phyloP scores from a whole-genome alignment of 2,113 vertebrate genomes.

The Mus pahari region DNA sequence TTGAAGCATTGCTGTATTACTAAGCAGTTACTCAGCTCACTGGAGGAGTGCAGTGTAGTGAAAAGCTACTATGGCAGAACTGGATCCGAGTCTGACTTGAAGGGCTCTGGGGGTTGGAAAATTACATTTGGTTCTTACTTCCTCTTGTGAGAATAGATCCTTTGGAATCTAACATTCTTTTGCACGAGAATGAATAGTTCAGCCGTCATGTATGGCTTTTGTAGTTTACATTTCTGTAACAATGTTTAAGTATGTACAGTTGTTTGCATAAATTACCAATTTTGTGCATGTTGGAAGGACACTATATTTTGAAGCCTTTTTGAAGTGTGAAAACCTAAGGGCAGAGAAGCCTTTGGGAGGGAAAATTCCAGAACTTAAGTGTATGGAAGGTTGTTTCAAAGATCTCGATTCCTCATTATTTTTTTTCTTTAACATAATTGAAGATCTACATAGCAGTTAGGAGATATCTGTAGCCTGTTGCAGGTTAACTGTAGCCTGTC shows the following conservation, averaged over 20 bases:
- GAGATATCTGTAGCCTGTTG: neutral
- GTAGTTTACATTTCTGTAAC: neutral
- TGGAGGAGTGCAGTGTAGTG: neutral
- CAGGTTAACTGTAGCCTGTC: neutral
- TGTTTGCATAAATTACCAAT: neutral
- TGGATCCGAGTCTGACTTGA: neutral
- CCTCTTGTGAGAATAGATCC: neutral
- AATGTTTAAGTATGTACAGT: neutral
- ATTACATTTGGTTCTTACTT: neutral
- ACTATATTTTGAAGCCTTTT: neutral
- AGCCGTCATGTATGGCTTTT: neutral
- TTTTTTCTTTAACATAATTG: neutral
- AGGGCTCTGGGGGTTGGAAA: neutral
- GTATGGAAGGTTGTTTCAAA: neutral
- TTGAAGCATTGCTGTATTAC: neutral
- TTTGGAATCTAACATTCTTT: neutral
- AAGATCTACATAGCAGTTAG: neutral
- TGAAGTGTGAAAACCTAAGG: neutral
- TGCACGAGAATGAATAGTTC: neutral
- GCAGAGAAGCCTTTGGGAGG: neutral
- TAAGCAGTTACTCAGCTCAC: neutral
- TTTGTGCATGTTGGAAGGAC: neutral
- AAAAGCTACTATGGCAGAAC: neutral
- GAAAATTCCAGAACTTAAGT: slow-evolving; percentile 27
- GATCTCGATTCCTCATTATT: neutral